Evolutionary conservation across 2,113 vertebrate genomes (phyloP), one percentile per base, ranked within the genome.

Genomic region (Percopsis transmontana): DNA sequence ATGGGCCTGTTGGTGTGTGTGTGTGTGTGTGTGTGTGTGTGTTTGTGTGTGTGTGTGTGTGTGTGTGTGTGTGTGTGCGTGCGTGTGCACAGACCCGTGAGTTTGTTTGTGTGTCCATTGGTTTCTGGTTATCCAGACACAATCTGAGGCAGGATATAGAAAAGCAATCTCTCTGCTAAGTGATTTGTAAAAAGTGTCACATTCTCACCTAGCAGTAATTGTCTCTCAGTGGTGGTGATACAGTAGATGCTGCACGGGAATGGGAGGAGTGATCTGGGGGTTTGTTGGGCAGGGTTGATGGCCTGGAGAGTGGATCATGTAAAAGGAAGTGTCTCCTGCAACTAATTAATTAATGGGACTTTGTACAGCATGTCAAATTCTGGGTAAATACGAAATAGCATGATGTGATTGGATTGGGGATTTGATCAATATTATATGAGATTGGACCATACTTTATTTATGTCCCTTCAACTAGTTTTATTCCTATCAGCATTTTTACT

Each of bases 121-220:
- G 27, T 45, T 13, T 45, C 19, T 42, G 16, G 44, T 33, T 33
- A 38, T 62, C 38, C 51, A 71, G 68, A 79, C 55, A 69, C 64
- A 76, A 68, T 78, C 64, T 73, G 57, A 58, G 55, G 39, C 51
- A 77, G 55, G 66, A 70, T 72, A 82, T 69, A 63, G 75, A 74
- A 81, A 84, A 76, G 63, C 75, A 84, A 82, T 84, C 70, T 79
- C 50, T 76, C 67, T 66, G 78, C 66, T 71, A 80, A 87, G 79
- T 82, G 84, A 84, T 85, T 82, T 85, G 70, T 79, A 65, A 77
- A 81, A 86, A 76, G 79, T 80, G 77, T 87, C 79, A 87, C 66
- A 77, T 76, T 85, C 72, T 77, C 61, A 85, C 77, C 70, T 79
- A 75, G 77, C 62, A 73, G 70, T 82, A 84, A 85, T 82, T 85